Base-by-base conservation (phyloP, 2,888 invertebrate genomes). In the Nomada fucata region DNA sequence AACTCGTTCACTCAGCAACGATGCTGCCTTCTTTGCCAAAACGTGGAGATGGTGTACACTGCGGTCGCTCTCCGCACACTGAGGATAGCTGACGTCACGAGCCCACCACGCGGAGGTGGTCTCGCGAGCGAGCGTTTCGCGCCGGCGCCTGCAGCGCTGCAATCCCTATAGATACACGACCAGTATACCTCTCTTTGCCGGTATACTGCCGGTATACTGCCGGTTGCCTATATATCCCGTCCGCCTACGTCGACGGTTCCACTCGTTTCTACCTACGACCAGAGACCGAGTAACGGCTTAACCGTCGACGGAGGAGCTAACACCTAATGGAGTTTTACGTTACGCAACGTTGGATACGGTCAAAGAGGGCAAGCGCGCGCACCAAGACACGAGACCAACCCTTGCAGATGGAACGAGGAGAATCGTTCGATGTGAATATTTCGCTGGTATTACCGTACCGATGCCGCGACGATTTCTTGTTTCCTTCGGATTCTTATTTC, bases 51-150 rank as follows among this genome's bases (percentile, higher is more conserved):
- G 91, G 90, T 92, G 90, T 87, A 91, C 92, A 91, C 92, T 92
- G 92, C 93, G 92, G 92, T 92, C 92, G 93, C 92, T 93, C 92
- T 93, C 93, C 92, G 93, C 93, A 90, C 93, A 93, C 93, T 93
- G 93, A 92, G 91, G 87, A 86, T 87, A 90, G 89, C 91, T 93
- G 92, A 93, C 93, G 93, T 92, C 93, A 93, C 90, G 91, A 92
- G 90, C 90, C 91, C 91, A 92, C 92, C 93, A 93, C 93, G 93
- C 92, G 93, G 93, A 92, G 92, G 91, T 90, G 91, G 92, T 90
- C 89, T 92, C 91, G 90, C 92, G 88, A 91, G 89, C 89, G 86
- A 88, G 81, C 86, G 89, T 86, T 86, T 88, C 90, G 93, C 93
- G 92, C 92, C 91, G 90, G 92, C 92, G 92, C 92, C 88, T 79